These are phyloP conservation scores for Griposia aprilina DNA, from an alignment of 2,888 invertebrate genomes.

Conservation along the genomic window DNA sequence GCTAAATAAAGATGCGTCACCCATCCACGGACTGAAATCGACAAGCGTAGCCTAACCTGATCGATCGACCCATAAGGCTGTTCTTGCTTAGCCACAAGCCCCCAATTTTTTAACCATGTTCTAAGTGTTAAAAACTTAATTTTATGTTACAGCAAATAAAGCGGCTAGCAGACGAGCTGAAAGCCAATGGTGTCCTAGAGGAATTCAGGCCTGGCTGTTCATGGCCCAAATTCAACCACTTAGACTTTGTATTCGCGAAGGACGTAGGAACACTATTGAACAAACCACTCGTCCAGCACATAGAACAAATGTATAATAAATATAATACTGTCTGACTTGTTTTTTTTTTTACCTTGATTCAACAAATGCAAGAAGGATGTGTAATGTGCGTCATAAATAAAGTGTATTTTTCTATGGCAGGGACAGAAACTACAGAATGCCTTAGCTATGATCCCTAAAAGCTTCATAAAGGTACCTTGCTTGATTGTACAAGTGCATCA, in stretches of 20 bases:
- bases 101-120: not conserved
- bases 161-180: conserved; percentile 78
- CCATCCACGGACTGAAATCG: too few relatives aligned
- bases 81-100: not conserved
- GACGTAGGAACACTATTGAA: conserved; percentile 83
- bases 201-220: conserved; percentile 75
- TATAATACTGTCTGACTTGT: conserved; percentile 71
- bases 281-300: conserved; percentile 77
- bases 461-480: too few relatives aligned
- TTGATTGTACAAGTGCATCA: not conserved
- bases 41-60: not conserved
- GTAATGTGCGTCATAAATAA: not conserved
- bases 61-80: not conserved
- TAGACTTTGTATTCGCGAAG: conserved; percentile 86
- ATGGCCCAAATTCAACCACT: conserved; percentile 87
- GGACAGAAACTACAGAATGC: not conserved
- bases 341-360: conserved; percentile 36
- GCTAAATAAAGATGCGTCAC: not conserved
- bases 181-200: conserved; percentile 78
- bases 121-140: not conserved
- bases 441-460: not conserved
- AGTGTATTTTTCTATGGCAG: too few relatives aligned
- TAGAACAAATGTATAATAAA: conserved; percentile 81
- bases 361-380: not conserved
- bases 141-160: conserved; percentile 81